Percentiles rank a stretch among this genome's conserved stretches.
phyloP scores from a whole-genome alignment of 2,113 vertebrate genomes.

The Tachuris rubrigastra region DNA sequence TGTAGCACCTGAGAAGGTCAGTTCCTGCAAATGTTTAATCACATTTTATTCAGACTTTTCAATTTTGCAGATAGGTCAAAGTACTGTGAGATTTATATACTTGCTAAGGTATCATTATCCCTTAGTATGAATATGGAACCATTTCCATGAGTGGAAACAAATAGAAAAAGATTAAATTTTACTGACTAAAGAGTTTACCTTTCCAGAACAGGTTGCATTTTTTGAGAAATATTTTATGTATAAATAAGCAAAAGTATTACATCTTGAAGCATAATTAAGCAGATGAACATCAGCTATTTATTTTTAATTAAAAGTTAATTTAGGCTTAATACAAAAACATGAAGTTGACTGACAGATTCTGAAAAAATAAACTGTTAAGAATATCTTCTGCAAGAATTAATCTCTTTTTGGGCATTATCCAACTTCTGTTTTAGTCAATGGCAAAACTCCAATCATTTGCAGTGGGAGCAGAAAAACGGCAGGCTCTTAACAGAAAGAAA shows the following conservation, averaged over 20 bases:
- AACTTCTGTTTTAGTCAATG: neutral
- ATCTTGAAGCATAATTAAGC: neutral
- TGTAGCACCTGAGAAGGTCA: neutral
- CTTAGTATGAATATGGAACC: neutral
- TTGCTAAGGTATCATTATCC: neutral
- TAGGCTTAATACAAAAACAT: neutral
- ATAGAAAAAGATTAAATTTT: neutral
- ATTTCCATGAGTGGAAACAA: neutral
- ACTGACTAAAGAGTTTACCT: neutral
- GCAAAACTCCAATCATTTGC: neutral
- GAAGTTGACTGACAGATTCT: neutral
- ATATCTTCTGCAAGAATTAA: neutral
- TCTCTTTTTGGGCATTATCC: neutral
- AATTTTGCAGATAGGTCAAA: neutral
- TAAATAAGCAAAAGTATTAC: neutral
- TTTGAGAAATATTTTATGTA: neutral
- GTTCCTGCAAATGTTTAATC: neutral
- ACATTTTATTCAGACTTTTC: slow-evolving; percentile 11
- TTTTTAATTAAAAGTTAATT: neutral
- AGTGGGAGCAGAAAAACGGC: neutral
- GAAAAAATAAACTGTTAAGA: neutral
- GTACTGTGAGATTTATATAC: neutral
- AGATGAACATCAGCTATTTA: neutral
- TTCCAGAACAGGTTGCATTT: neutral
- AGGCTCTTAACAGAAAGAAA: neutral